Evolutionary conservation across 2,888 invertebrate genomes (phyloP).

Genomic region (Chromoteleia sp.): DNA sequence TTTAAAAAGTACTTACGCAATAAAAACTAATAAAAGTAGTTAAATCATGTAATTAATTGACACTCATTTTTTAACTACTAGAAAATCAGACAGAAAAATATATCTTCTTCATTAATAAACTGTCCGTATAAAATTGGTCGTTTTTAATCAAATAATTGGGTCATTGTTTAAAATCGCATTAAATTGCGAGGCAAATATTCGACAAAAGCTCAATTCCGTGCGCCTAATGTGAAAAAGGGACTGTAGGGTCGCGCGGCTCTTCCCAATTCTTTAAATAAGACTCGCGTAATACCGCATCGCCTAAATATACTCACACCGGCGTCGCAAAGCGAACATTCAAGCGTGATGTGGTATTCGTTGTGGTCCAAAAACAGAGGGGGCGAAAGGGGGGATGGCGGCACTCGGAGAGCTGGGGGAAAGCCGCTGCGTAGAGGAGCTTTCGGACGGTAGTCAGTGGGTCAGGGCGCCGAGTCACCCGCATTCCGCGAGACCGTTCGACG

Average conservation of each 20-base stretch:
- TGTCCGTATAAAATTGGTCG: too few relatives aligned
- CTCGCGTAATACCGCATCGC: constrained; percentile 80
- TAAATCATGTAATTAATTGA: too few relatives aligned
- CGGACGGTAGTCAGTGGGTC: constrained; percentile 84
- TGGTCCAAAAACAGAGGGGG: constrained; percentile 62
- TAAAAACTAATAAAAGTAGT: too few relatives aligned
- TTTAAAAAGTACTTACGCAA: too few relatives aligned
- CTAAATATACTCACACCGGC: constrained; percentile 80
- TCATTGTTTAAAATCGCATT: not conserved
- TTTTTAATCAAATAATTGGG: too few relatives aligned
- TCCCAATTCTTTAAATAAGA: constrained; percentile 83
- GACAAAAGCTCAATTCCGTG: not conserved
- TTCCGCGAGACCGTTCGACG: constrained; percentile 79
- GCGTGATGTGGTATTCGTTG: constrained; percentile 64
- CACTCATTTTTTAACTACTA: too few relatives aligned
- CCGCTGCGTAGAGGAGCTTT: constrained; percentile 75
- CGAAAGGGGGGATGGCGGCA: constrained; percentile 48
- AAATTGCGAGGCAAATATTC: not conserved
- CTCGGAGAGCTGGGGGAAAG: constrained; percentile 31
- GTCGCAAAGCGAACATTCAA: constrained; percentile 73
- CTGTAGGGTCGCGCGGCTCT: constrained; percentile 69
- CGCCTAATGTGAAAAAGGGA: constrained; percentile 18
- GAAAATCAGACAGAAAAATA: too few relatives aligned
- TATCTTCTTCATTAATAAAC: too few relatives aligned
- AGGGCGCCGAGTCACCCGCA: constrained; percentile 81